These are phyloP conservation scores for Rafetus swinhoei DNA, from an alignment of 2,113 vertebrate species.

Conservation along the genomic window DNA sequence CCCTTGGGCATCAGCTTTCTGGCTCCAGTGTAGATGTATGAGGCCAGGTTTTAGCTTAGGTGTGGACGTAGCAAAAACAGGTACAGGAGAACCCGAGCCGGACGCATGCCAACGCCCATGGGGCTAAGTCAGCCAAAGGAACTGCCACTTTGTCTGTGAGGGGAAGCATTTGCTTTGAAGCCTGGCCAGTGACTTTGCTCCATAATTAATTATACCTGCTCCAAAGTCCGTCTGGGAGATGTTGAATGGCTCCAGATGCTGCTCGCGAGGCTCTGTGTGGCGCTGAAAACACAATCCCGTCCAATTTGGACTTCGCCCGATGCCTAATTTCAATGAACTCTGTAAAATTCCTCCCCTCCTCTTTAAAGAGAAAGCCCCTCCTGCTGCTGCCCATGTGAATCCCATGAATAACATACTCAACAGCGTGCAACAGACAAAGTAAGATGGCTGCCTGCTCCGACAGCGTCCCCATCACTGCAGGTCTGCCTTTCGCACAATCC, in stretches of 20 bases:
- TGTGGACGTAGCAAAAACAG: background rate
- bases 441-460: background rate
- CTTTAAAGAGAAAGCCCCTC: slow-evolving; percentile 53
- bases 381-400: slow-evolving; percentile 57
- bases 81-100: background rate
- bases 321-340: slow-evolving; percentile 68
- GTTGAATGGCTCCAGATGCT: slow-evolving; percentile 57
- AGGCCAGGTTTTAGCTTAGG: background rate
- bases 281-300: slow-evolving; percentile 51
- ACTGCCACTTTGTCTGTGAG: background rate
- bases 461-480: background rate
- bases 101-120: too few species aligned
- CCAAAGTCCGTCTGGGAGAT: slow-evolving; percentile 47
- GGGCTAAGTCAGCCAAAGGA: rapidly evolving
- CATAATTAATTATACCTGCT: slow-evolving; percentile 58
- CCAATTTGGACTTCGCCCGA: slow-evolving; percentile 65
- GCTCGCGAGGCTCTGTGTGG: slow-evolving; percentile 38
- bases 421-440: rapidly evolving
- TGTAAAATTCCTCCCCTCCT: slow-evolving; percentile 61
- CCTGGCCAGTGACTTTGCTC: slow-evolving; percentile 12
- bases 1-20: background rate
- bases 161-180: background rate
- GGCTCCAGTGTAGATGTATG: background rate
- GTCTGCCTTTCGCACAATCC: rapidly evolving
- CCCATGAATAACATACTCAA: slow-evolving; percentile 20